Conservation (phyloP, 2,797 vertebrate genomes). For the Myripristis jacobus region DNA sequence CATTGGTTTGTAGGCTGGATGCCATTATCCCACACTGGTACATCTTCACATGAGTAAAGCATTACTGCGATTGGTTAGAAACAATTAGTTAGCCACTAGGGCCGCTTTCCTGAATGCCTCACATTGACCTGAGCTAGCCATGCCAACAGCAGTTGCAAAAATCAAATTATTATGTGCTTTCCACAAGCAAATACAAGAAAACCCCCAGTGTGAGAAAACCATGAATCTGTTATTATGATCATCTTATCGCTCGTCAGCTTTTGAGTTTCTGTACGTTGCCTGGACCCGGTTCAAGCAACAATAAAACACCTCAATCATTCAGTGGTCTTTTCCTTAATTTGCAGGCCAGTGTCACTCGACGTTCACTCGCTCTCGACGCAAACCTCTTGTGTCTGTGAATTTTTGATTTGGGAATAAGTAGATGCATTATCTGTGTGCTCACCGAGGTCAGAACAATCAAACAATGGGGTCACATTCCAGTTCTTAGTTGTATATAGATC, state of each 20-base stretch:
- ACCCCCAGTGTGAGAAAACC: background rate
- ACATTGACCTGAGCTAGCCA: no score
- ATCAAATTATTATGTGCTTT: background rate
- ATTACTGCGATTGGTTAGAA: no score
- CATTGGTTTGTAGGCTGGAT: background rate
- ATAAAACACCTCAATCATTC: background rate
- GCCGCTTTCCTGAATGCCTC: no score
- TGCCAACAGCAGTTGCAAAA: constrained; percentile 1
- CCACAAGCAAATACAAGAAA: background rate
- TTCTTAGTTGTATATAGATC: constrained; percentile 79
- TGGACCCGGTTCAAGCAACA: background rate
- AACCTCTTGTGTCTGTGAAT: constrained; percentile 20
- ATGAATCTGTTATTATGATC: background rate
- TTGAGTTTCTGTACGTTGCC: background rate
- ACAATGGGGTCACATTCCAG: constrained; percentile 82
- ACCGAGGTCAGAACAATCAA: constrained; percentile 58
- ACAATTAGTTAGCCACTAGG: no score
- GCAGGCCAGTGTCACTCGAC: no score
- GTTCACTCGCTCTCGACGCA: constrained; percentile 10
- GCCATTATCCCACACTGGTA: background rate
- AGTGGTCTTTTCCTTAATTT: background rate
- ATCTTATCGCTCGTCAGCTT: background rate
- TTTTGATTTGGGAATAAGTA: constrained; percentile 16
- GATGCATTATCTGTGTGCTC: constrained; percentile 18
- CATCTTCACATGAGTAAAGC: background rate